phyloP scores from a whole-genome alignment of 2,113 vertebrate genomes.

The Platycercus adscitus region DNA sequence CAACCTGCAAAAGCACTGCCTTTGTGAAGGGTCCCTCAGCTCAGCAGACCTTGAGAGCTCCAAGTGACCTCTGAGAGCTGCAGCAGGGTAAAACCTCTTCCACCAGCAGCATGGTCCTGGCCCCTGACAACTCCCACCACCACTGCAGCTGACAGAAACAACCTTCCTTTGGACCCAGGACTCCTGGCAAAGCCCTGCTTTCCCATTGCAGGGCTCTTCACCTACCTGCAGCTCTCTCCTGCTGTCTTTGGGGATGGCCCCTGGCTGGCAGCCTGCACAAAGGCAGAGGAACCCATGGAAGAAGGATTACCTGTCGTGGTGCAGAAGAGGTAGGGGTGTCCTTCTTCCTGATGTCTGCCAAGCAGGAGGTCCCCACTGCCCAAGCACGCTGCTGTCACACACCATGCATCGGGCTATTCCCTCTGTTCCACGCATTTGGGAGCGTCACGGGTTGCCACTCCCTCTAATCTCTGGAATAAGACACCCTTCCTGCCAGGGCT shows the following conservation, averaged over 20 bases:
- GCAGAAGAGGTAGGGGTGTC: not conserved
- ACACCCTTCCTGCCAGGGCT: not conserved
- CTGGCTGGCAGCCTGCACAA: not conserved
- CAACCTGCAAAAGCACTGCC: not conserved
- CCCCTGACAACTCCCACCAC: fast-evolving
- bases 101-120: not conserved
- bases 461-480: not conserved
- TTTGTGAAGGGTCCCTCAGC: not conserved
- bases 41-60: not conserved
- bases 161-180: not conserved
- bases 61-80: fast-evolving
- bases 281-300: not conserved
- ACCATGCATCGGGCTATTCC: not conserved
- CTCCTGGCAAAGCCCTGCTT: fast-evolving
- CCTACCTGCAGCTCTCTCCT: not conserved
- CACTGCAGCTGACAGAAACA: fast-evolving
- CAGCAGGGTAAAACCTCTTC: not conserved
- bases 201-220: fast-evolving
- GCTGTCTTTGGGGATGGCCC: not conserved
- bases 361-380: not conserved
- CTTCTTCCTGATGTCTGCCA: not conserved
- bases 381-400: fast-evolving
- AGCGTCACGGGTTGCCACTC: not conserved
- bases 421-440: not conserved
- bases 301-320: not conserved